Evolutionary conservation across 92 coral and sea anemone genomes (phyloP).

Genomic region (Plumapathes pennacea): DNA sequence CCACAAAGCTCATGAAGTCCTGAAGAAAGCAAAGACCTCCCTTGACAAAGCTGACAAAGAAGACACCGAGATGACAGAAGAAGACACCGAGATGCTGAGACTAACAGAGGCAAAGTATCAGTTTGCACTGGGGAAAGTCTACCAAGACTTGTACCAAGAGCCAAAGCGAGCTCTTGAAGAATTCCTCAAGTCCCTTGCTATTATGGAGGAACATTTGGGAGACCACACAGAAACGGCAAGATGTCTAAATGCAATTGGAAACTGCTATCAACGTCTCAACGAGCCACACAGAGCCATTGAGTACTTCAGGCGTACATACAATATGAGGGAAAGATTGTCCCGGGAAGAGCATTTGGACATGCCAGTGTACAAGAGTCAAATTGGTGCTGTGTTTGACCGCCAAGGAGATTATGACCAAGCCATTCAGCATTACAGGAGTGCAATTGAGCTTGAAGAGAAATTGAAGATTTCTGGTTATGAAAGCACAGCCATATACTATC

Average conservation of each 20-base stretch:
- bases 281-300: conserved; percentile 16
- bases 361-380: conserved; percentile 61
- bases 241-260: conserved; percentile 63
- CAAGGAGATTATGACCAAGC: conserved; percentile 37
- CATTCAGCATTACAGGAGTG: conserved; percentile 30
- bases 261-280: conserved; percentile 24
- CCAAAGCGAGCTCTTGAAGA: conserved; percentile 7
- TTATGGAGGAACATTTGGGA: conserved; percentile 1
- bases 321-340: conserved; percentile 36
- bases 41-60: conserved; percentile 31
- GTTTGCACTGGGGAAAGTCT: conserved; percentile 34
- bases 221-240: conserved; percentile 37
- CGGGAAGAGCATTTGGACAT: conserved; percentile 60
- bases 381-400: conserved; percentile 43
- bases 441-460: conserved; percentile 42
- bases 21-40: conserved; percentile 32
- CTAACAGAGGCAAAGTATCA: conserved; percentile 25
- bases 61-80: no score
- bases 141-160: conserved; percentile 1
- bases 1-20: conserved; percentile 22
- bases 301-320: conserved; percentile 17
- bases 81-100: conserved; percentile 8
- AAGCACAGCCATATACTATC: conserved; percentile 47
- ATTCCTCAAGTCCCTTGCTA: conserved; percentile 21
- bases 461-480: conserved; percentile 43